These are phyloP conservation scores for Serripes groenlandicus DNA, from an alignment of 2,888 invertebrate genomes.

Conservation along the genomic window DNA sequence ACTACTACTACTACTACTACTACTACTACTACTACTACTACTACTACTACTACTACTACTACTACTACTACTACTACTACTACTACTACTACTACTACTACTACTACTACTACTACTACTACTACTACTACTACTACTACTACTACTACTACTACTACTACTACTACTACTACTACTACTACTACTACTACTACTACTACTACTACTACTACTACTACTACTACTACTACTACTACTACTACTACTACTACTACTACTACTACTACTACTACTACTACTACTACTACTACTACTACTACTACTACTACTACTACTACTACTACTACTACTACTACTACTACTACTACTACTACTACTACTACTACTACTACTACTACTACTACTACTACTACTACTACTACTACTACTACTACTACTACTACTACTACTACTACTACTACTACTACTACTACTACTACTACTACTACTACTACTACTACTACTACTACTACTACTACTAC, in stretches of 20 bases:
- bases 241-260: neutral
- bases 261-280: slow-evolving; percentile 14
- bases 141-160: slow-evolving; percentile 16
- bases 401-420: slow-evolving; percentile 17
- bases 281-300: slow-evolving; percentile 16
- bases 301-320: slow-evolving; percentile 16
- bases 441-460: slow-evolving; percentile 18
- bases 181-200: slow-evolving; percentile 16
- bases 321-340: slow-evolving; percentile 18
- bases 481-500: slow-evolving; percentile 17
- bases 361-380: slow-evolving; percentile 20
- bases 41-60: slow-evolving; percentile 16
- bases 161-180: slow-evolving; percentile 16
- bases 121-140: slow-evolving; percentile 13
- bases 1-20: slow-evolving; percentile 14
- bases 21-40: slow-evolving; percentile 16
- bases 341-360: slow-evolving; percentile 20
- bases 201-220: slow-evolving; percentile 16
- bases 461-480: slow-evolving; percentile 15
- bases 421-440: slow-evolving; percentile 22
- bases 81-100: slow-evolving; percentile 16
- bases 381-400: slow-evolving; percentile 17
- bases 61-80: slow-evolving; percentile 16
- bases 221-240: slow-evolving; percentile 9
- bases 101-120: slow-evolving; percentile 14